Evolutionary conservation across 2,888 invertebrate genomes (phyloP).

Genomic region (Kryphioiulus occultus): DNA sequence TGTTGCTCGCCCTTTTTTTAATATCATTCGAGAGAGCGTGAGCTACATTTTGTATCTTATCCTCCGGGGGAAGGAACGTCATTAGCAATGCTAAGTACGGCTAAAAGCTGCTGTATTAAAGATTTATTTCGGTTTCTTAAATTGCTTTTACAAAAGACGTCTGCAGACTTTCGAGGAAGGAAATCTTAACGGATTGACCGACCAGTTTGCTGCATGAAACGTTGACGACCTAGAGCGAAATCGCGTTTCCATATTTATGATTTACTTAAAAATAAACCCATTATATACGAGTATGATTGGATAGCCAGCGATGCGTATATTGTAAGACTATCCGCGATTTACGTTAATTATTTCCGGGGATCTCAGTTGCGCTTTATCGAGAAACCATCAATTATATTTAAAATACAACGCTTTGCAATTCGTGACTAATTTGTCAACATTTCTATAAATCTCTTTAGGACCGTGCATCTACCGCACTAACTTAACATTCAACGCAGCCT

Average conservation of each 20-base stretch:
- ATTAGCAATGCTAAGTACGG: slow-evolving; percentile 27
- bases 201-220: background rate
- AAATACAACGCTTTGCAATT: no score
- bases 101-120: slow-evolving; percentile 36
- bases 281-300: background rate
- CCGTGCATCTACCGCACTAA: no score
- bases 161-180: background rate
- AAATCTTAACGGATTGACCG: background rate
- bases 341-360: no score
- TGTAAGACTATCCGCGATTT: background rate
- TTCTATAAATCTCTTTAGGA: no score
- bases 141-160: background rate
- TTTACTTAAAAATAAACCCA: background rate
- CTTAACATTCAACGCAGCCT: no score
- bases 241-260: background rate
- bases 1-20: background rate
- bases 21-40: background rate
- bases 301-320: background rate
- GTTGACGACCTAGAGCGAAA: background rate
- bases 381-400: no score
- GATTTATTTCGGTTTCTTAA: background rate
- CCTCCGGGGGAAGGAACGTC: background rate
- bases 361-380: no score
- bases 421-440: no score
- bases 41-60: background rate